Conservation (phyloP, 2,888 invertebrate species). For the Tetrapedia diversipes region DNA sequence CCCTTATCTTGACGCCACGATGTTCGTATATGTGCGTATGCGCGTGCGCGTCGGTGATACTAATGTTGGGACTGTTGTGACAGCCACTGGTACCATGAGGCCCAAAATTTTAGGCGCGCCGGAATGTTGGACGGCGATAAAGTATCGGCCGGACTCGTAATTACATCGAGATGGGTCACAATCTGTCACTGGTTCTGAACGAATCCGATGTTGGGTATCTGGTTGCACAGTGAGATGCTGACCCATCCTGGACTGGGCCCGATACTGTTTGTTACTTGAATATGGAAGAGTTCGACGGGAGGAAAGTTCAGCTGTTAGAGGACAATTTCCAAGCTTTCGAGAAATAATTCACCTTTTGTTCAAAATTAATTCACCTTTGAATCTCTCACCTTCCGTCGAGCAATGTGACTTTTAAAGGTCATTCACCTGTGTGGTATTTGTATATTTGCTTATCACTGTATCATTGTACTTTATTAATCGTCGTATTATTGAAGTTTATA, state of each 20-base stretch:
- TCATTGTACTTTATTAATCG: too few relatives aligned
- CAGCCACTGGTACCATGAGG: conserved; percentile 49
- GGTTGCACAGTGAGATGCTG: conserved; percentile 16
- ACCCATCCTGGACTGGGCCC: not conserved
- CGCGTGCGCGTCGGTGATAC: conserved; percentile 50
- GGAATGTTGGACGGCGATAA: conserved; percentile 55
- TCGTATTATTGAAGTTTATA: too few relatives aligned
- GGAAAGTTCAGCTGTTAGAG: too few relatives aligned
- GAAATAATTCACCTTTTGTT: too few relatives aligned
- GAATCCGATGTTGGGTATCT: conserved; percentile 49
- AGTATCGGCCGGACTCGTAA: conserved; percentile 54
- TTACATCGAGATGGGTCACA: conserved; percentile 59
- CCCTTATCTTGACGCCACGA: conserved; percentile 47
- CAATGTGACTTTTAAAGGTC: too few relatives aligned
- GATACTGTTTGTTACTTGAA: not conserved
- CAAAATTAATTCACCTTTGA: too few relatives aligned
- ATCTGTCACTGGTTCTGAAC: conserved; percentile 41
- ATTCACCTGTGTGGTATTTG: too few relatives aligned
- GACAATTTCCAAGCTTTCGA: too few relatives aligned
- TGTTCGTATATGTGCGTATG: not conserved
- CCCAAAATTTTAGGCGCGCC: conserved; percentile 43
- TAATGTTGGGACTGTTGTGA: conserved; percentile 61
- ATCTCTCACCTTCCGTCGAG: too few relatives aligned
- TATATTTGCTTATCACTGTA: too few relatives aligned
- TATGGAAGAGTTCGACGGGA: too few relatives aligned